Base-by-base conservation (phyloP, 1,140 invertebrate species). In the Drosophila truncata region DNA sequence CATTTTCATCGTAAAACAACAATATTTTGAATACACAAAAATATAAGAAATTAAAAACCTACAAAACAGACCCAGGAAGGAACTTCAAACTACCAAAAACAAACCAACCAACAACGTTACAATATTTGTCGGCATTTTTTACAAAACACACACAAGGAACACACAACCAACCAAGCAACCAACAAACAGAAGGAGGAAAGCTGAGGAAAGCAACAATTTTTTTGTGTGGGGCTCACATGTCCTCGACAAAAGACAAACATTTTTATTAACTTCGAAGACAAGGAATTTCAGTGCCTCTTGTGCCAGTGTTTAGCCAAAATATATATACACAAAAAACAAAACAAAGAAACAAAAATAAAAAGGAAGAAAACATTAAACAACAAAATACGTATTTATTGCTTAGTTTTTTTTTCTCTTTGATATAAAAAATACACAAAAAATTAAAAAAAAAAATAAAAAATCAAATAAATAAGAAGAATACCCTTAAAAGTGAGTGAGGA, bases 251-350 rank as follows among this genome's bases (percentile, higher is more conserved):
- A 60, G 62, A 74, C 50, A 64, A 85, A 62, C 44, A 82, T 65
- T 85, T 78, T 82, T 70, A 91, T 84, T 84, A 87, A 88, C 86
- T 88, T 88, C 85, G 85, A 88, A 90, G 85, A 90, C 85, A 90
- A 91, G 85, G 85, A 90, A 90, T 90, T 91, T 90, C 86, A 90
- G 85, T 90, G 85, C 85, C 85, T 90, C 86, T 91, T 85, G 85
- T 90, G 85, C 86, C 86, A 90, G 85, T 90, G 85, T 90, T 88
- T 90, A 88, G 85, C 85, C 85, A 88, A 88, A 88, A 88, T 88
- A 88, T 88, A 87, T 87, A 88, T 88, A 88, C 84, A 88, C 85
- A 87, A 90, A 78, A 62, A 78, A 78, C 29, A 61, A 78, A 55
- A 77, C 14, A 52, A 69, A 44, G 25, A 41, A 57, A 47, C 41